phyloP scores from a whole-genome alignment of 2,113 vertebrate genomes.

The Cynopterus brachyotis region DNA sequence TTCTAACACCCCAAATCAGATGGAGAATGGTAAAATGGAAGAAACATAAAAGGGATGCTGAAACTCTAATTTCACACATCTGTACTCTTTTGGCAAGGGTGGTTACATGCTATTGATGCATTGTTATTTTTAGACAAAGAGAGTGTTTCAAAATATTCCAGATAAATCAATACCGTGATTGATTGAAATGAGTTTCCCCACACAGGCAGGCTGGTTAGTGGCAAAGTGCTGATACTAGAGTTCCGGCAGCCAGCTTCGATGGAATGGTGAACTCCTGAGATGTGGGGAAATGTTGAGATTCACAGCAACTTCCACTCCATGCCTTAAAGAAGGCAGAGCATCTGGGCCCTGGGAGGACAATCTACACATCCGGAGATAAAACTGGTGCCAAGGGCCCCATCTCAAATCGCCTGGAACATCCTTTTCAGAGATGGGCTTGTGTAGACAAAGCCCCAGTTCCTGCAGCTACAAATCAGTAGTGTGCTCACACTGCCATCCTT shows the following conservation, averaged over 20 bases:
- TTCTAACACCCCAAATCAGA: not conserved
- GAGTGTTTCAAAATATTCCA: constrained; percentile 15
- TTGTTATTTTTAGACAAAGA: constrained; percentile 37
- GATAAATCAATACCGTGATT: constrained; percentile 14
- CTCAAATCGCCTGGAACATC: not conserved
- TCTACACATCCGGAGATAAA: not conserved
- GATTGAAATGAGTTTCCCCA: constrained; percentile 14
- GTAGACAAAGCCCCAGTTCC: constrained; percentile 21
- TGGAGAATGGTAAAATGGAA: not conserved
- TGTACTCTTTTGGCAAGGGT: not conserved
- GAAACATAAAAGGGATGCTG: not conserved
- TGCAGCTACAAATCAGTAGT: not conserved
- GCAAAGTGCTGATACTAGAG: not conserved
- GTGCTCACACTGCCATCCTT: constrained; percentile 1
- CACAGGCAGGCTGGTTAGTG: not conserved
- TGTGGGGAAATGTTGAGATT: not conserved
- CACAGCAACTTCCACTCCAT: not conserved
- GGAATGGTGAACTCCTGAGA: not conserved
- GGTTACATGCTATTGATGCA: not conserved
- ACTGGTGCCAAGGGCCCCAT: not conserved
- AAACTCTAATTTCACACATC: not conserved
- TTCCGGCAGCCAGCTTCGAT: not conserved
- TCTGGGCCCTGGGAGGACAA: not conserved
- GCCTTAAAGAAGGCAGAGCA: not conserved
- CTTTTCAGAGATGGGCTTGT: constrained; percentile 17